phyloP scores from a whole-genome alignment of 2,888 invertebrate genomes.

The Drosophila sordidula region DNA sequence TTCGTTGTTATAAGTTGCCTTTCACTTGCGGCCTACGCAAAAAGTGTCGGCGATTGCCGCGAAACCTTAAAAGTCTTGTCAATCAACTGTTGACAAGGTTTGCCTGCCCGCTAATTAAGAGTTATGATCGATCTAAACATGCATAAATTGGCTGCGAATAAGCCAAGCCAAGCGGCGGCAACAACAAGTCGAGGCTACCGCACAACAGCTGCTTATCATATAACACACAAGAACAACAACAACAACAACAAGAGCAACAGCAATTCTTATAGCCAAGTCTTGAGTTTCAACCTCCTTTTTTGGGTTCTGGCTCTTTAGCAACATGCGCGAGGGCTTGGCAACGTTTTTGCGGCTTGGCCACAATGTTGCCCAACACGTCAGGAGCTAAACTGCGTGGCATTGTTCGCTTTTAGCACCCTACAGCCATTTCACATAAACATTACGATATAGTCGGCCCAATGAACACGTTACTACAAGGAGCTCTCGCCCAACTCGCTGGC shows the following conservation, averaged over 20 bases:
- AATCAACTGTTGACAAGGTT: slow-evolving; percentile 81
- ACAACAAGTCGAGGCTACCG: slow-evolving; percentile 42
- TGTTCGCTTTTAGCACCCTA: slow-evolving; percentile 72
- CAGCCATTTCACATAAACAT: slow-evolving; percentile 73
- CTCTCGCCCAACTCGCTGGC: slow-evolving; percentile 1
- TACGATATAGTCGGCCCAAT: slow-evolving; percentile 56
- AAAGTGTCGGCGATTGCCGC: slow-evolving; percentile 59
- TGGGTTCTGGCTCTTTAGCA: slow-evolving; percentile 51
- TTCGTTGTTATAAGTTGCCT: slow-evolving; percentile 55
- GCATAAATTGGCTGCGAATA: slow-evolving; percentile 66
- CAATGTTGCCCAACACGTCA: slow-evolving; percentile 77
- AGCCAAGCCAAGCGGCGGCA: slow-evolving; percentile 9
- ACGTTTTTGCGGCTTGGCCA: slow-evolving; percentile 37
- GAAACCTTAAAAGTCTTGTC: slow-evolving; percentile 76
- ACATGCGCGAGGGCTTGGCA: slow-evolving; percentile 28
- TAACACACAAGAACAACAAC: slow-evolving; percentile 15
- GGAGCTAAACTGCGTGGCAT: slow-evolving; percentile 65
- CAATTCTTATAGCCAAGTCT: slow-evolving; percentile 8
- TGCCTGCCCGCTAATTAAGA: slow-evolving; percentile 73
- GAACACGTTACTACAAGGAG: slow-evolving; percentile 74
- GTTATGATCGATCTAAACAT: slow-evolving; percentile 78
- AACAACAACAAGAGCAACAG: not conserved
- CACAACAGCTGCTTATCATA: slow-evolving; percentile 53
- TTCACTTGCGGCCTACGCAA: slow-evolving; percentile 74
- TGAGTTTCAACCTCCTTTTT: not conserved